Percentiles rank a stretch among this genome's conserved stretches.
These are phyloP conservation scores for Boulengeromyrus knoepffleri DNA, from an alignment of 2,113 vertebrate species.

Conservation along the genomic window DNA sequence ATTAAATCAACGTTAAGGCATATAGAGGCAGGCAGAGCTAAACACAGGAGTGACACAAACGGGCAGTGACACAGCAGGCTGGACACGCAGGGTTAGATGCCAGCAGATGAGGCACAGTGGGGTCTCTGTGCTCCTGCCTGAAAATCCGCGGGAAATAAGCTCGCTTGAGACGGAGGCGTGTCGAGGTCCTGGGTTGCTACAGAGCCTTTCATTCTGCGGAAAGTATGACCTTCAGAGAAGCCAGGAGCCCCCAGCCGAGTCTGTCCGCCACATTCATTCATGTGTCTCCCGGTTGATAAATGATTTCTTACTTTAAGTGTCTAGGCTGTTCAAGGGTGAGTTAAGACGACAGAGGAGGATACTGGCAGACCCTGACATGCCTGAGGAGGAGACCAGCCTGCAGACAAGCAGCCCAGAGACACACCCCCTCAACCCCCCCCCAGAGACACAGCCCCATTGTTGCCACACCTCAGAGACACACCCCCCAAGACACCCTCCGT, in stretches of 20 bases:
- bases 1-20: not conserved
- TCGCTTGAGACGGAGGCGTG: not conserved
- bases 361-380: not conserved
- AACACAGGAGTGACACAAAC: not conserved
- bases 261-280: not conserved
- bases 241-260: not conserved
- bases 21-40: not conserved
- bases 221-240: not conserved
- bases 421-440: not conserved
- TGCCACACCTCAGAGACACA: not conserved
- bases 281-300: not conserved
- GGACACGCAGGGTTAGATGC: not conserved
- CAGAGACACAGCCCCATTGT: not conserved
- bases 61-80: not conserved
- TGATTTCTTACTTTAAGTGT: not conserved
- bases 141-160: not conserved
- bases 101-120: not conserved
- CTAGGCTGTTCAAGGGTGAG: not conserved
- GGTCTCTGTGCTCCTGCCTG: not conserved
- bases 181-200: not conserved
- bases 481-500: not conserved
- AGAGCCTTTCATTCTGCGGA: not conserved
- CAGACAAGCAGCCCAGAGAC: not conserved
- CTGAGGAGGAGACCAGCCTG: not conserved
- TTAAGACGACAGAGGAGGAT: not conserved